Evolutionary conservation across 1,140 invertebrate genomes (phyloP).

Genomic region (Brachionus calyciflorus): DNA sequence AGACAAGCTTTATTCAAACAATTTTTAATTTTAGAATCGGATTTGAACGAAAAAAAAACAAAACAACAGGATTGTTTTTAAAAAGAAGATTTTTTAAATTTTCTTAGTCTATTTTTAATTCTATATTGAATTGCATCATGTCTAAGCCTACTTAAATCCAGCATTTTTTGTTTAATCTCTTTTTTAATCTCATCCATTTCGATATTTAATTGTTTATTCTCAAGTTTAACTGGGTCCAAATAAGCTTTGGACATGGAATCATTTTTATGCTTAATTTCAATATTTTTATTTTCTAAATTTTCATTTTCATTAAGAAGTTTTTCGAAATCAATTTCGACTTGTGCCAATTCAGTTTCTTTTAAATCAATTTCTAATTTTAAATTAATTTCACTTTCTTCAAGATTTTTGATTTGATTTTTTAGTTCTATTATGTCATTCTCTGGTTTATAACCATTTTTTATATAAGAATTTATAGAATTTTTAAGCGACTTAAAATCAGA

Average conservation of each 20-base stretch:
- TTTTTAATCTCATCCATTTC: slow-evolving; percentile 20
- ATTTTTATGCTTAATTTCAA: not conserved
- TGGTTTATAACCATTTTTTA: slow-evolving; percentile 1
- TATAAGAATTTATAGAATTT: not conserved
- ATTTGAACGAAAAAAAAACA: not conserved
- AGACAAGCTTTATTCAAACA: too few relatives aligned
- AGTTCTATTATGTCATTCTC: slow-evolving; percentile 22
- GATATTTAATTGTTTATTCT: not conserved
- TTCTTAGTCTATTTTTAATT: slow-evolving; percentile 20
- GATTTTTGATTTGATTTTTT: not conserved
- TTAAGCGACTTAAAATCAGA: not conserved
- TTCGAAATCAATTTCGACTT: not conserved
- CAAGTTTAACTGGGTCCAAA: not conserved
- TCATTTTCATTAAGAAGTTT: not conserved
- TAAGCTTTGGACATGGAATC: not conserved
- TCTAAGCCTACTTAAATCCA: slow-evolving; percentile 13
- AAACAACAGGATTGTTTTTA: not conserved
- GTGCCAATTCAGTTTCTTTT: not conserved
- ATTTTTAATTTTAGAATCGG: too few relatives aligned
- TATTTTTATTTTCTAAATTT: not conserved
- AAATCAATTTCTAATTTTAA: not conserved
- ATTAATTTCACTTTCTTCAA: not conserved
- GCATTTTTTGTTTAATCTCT: slow-evolving; percentile 23
- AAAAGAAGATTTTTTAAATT: not conserved
- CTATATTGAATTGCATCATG: slow-evolving; percentile 1